Evolutionary conservation across 2,888 invertebrate species (phyloP).

Genomic region (Marasmarcha lunaedactyla): DNA sequence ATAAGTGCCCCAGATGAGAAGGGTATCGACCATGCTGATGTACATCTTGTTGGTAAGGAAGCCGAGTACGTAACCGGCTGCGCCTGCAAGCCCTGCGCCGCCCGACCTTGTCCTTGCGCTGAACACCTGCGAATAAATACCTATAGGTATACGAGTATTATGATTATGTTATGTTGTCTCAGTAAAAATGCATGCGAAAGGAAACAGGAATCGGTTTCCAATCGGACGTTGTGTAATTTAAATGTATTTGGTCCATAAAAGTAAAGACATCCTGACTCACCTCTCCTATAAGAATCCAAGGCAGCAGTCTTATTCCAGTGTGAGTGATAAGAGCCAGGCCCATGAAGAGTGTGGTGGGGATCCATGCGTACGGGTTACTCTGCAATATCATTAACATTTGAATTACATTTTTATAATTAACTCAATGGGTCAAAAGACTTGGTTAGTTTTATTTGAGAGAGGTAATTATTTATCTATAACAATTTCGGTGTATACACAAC

Average conservation of each 20-base stretch:
- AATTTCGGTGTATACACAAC: no score
- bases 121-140: constrained; percentile 61
- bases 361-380: constrained; percentile 71
- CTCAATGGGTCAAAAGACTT: background rate
- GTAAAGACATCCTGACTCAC: no score
- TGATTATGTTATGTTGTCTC: no score
- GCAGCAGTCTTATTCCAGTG: constrained; percentile 76
- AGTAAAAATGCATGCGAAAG: no score
- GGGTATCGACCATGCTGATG: constrained; percentile 70
- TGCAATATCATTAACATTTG: constrained; percentile 20
- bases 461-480: no score
- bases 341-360: constrained; percentile 76
- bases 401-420: background rate
- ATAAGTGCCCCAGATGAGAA: constrained; percentile 80
- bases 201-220: no score
- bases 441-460: no score
- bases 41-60: constrained; percentile 83
- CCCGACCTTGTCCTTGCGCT: constrained; percentile 76
- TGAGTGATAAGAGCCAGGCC: constrained; percentile 77
- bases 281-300: constrained; percentile 87
- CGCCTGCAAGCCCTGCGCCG: constrained; percentile 80
- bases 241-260: no score
- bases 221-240: no score
- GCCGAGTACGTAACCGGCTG: constrained; percentile 80
- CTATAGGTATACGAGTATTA: no score